Base-by-base conservation (phyloP, 2,888 invertebrate species). In the Megaustenia siamemsis region DNA sequence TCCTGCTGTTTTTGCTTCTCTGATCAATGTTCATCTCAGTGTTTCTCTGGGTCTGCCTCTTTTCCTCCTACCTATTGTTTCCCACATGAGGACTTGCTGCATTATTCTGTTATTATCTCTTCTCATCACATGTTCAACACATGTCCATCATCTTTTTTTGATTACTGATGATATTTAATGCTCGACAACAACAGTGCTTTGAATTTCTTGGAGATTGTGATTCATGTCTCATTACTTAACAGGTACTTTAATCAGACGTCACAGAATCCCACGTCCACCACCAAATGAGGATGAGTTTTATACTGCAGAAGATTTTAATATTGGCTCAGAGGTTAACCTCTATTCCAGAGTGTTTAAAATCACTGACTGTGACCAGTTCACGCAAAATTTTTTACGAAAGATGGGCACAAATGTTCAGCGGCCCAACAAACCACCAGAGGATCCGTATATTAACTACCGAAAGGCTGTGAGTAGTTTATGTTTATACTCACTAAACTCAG, bases 271-370 rank as follows among this genome's bases (percentile, higher is more conserved):
- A 0, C 95, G 97, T 80, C 96, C 97, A 0, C 96, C 93, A 40
- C 94, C 96, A n/a, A 95, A 96, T 91, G 96, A 96, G 89, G 96
- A 96, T 87, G 95, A 96, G 85, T 97, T 96, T 92, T 96, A 96
- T 93, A 97, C 97, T 85, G 95, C 98, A 28, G 95, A 97, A 32
- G 97, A 98, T 94, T 95, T 98, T 63, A 98, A 98, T 93, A 95
- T 98, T 84, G 97, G 97, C 60, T 95, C 95, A 82, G 96, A 97
- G 92, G 96, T 97, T 21, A 90, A 89, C 77, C 96, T 98, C 87
- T 97, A 96, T 91, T 97, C 97, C 21, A 96, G 97, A 92, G 95
- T 96, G 15, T 97, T 96, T 92, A 96, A 97, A 95, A 96, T 98
- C 79, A 96, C 96, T 0, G 96, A 96, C 89, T 98, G 98, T 93